phyloP scores from a whole-genome alignment of 2,113 vertebrate species.

The Bothrops jararaca region DNA sequence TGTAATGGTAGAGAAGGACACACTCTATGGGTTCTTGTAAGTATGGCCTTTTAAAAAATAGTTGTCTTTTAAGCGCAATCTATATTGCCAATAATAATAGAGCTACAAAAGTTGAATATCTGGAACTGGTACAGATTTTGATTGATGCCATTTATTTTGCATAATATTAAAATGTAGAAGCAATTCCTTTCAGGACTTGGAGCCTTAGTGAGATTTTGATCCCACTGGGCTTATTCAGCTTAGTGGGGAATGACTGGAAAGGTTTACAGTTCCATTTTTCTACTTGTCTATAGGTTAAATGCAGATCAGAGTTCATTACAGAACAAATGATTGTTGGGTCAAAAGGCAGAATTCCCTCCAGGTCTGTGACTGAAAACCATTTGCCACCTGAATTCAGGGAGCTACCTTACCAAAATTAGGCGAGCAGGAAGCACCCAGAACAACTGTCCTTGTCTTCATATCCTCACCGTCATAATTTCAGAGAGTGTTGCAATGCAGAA shows the following conservation, averaged over 20 bases:
- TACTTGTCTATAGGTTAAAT: constrained; percentile 1
- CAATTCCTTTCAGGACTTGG: constrained; percentile 51
- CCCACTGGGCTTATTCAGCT: constrained; percentile 27
- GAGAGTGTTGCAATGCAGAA: background rate
- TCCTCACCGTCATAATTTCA: background rate
- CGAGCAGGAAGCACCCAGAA: background rate
- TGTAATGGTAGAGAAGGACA: constrained; percentile 33
- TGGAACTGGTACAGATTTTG: constrained; percentile 41
- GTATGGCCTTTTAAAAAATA: constrained; percentile 23
- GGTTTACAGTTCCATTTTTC: constrained; percentile 44
- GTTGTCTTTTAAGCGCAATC: background rate
- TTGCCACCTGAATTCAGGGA: background rate
- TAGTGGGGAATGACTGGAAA: constrained; percentile 14
- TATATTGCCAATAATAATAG: background rate
- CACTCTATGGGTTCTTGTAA: constrained; percentile 44
- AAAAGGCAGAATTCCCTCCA: constrained; percentile 8
- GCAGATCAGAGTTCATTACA: constrained; percentile 27
- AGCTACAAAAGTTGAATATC: constrained; percentile 23
- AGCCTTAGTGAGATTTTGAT: constrained; percentile 17
- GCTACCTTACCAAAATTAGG: constrained; percentile 16
- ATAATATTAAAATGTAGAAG: constrained; percentile 44
- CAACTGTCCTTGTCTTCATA: background rate
- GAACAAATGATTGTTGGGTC: constrained; percentile 11
- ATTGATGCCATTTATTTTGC: constrained; percentile 44
- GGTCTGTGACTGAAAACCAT: constrained; percentile 6